These are phyloP conservation scores for Rhyzopertha dominica DNA, from an alignment of 1,140 invertebrate genomes.

Conservation along the genomic window DNA sequence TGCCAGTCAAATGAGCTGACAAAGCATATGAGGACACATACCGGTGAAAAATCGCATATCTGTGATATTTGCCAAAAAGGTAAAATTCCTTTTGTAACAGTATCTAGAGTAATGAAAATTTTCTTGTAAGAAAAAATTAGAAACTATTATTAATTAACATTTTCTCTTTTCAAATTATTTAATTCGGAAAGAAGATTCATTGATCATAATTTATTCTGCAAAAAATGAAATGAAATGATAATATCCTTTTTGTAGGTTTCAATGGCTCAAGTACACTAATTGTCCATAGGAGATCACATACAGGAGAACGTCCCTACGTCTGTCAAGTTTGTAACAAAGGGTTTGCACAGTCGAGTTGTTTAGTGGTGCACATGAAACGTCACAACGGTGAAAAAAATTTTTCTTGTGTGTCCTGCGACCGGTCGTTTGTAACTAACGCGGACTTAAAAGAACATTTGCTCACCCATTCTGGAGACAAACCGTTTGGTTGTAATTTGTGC, in stretches of 20 bases:
- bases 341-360: conserved; percentile 41
- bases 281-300: conserved; percentile 35
- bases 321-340: conserved; percentile 36
- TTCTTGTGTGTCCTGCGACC: conserved; percentile 45
- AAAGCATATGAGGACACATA: conserved; percentile 47
- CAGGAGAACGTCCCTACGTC: conserved; percentile 38
- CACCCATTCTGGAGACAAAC: conserved; percentile 15
- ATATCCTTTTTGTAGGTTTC: conserved; percentile 34
- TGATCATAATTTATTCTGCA: too few relatives aligned
- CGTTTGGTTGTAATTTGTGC: conserved; percentile 16
- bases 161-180: conserved; percentile 4
- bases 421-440: conserved; percentile 44
- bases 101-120: too few relatives aligned
- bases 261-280: conserved; percentile 40
- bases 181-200: not conserved
- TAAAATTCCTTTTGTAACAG: conserved; percentile 15
- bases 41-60: conserved; percentile 48
- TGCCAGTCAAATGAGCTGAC: conserved; percentile 46
- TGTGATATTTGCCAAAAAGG: conserved; percentile 48
- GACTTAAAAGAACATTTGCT: conserved; percentile 37
- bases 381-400: conserved; percentile 39
- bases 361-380: conserved; percentile 38
- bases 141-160: too few relatives aligned
- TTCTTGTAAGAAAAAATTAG: too few relatives aligned
- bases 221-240: not conserved